These are phyloP conservation scores for Paradoxurus hermaphroditus DNA, from an alignment of 2,113 vertebrate species.

Conservation along the genomic window DNA sequence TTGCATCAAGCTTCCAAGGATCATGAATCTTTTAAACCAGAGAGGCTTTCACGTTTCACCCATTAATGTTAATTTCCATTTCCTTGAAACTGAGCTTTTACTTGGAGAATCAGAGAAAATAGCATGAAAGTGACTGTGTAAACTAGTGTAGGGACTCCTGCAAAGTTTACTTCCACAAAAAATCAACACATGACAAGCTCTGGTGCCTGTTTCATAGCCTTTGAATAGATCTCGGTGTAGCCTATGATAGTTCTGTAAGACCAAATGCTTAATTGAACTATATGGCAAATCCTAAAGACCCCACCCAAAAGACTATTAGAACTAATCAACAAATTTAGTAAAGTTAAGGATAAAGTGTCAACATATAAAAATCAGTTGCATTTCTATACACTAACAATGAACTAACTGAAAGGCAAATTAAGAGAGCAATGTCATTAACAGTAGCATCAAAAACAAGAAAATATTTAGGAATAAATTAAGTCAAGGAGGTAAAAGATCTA, in stretches of 20 bases:
- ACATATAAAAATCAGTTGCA: neutral
- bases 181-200: neutral
- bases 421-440: neutral
- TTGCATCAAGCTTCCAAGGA: neutral
- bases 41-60: neutral
- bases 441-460: too few species aligned
- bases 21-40: neutral
- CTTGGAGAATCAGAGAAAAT: neutral
- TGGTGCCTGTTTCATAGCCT: neutral
- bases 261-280: neutral
- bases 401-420: neutral
- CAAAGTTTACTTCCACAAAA: neutral
- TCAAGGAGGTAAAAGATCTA: too few species aligned
- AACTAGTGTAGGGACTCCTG: neutral
- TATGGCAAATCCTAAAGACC: neutral
- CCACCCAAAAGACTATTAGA: neutral
- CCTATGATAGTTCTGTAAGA: neutral
- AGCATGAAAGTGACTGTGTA: neutral
- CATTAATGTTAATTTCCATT: neutral
- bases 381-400: neutral
- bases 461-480: too few species aligned
- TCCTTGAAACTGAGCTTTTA: neutral
- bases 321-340: neutral
- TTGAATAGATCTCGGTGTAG: neutral
- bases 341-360: neutral